Conservation (phyloP, 2,797 vertebrate genomes). For the Manis pentadactyla region DNA sequence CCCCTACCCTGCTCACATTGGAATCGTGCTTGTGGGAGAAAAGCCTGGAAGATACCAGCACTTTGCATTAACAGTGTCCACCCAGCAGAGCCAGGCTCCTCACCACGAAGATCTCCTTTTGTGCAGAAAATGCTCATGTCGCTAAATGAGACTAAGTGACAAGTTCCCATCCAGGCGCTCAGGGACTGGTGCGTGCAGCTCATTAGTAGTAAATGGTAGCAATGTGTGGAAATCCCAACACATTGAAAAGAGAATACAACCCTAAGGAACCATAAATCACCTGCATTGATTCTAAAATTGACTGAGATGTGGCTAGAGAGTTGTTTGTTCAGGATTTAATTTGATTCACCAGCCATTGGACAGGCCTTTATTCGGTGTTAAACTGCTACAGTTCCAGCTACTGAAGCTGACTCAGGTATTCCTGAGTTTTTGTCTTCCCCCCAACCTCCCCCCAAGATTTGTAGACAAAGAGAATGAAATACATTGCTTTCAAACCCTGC, state of each 20-base stretch:
- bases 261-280: constrained; percentile 79
- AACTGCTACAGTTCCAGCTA: constrained; percentile 77
- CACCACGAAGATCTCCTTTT: constrained; percentile 45
- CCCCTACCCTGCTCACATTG: neutral
- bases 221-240: constrained; percentile 76
- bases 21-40: constrained; percentile 44
- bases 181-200: constrained; percentile 60
- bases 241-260: constrained; percentile 68
- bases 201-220: constrained; percentile 78
- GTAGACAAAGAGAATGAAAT: neutral
- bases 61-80: neutral
- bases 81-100: neutral
- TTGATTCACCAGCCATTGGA: constrained; percentile 81
- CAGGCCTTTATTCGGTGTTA: constrained; percentile 80
- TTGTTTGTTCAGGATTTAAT: constrained; percentile 84
- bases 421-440: neutral
- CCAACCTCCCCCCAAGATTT: neutral
- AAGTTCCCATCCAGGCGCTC: neutral
- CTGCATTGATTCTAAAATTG: constrained; percentile 80
- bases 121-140: neutral
- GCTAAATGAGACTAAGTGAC: neutral
- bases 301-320: constrained; percentile 77
- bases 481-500: neutral
- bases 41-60: constrained; percentile 11
- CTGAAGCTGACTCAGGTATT: constrained; percentile 81